Percentiles rank a stretch among this genome's conserved stretches.
Evolutionary conservation across 2,113 vertebrate genomes (phyloP).

Genomic region (Ranitomeya imitator): DNA sequence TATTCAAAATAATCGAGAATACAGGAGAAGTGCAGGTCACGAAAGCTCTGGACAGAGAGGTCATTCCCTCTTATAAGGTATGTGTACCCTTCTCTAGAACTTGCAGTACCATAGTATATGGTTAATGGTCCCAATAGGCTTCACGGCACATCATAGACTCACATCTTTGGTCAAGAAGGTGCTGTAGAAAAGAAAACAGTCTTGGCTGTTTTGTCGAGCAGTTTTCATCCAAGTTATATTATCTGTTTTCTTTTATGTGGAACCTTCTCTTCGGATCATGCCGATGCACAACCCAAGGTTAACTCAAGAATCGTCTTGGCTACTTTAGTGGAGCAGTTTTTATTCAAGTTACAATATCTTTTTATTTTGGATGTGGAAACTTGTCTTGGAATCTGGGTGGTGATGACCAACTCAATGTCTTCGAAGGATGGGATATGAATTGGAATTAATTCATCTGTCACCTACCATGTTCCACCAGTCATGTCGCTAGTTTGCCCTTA

Average conservation of each 20-base stretch:
- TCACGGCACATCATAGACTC: neutral
- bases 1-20: slow-evolving; percentile 87
- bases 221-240: neutral
- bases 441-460: neutral
- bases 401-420: neutral
- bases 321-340: neutral
- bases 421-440: neutral
- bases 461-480: no score
- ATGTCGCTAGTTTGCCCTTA: no score
- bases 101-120: neutral
- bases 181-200: neutral
- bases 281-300: no score
- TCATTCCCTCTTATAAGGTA: slow-evolving; percentile 83
- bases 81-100: slow-evolving; percentile 62
- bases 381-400: no score
- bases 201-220: neutral
- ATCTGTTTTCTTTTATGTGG: neutral
- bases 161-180: neutral
- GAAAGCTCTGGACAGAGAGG: slow-evolving; percentile 85
- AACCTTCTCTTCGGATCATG: no score
- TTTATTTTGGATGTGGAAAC: no score
- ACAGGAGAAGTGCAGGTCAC: slow-evolving; percentile 88
- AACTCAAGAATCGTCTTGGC: neutral
- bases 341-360: no score
- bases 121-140: neutral